Base-by-base conservation (phyloP, 2,888 invertebrate genomes). In the Heteromurus nitidus region DNA sequence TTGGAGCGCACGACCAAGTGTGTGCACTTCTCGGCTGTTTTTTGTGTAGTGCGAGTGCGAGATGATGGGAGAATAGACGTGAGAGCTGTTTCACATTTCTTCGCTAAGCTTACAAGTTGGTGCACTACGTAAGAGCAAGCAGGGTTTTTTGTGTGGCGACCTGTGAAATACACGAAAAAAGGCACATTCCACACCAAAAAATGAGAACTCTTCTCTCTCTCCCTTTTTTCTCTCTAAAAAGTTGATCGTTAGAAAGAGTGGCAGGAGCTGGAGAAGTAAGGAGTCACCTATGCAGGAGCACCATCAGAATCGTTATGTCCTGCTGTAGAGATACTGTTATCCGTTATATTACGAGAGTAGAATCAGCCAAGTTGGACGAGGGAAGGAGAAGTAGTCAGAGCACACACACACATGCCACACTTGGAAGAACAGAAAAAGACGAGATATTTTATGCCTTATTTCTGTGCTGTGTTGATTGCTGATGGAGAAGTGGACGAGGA, bases 241-340 rank as follows among this genome's bases (percentile, higher is more conserved):
- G n/a, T 11, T 13, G 7, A 50, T 50, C 50, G n/a, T 7, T n/a
- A 9, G 7, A 36, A 13, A 36, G 36, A 36, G 50, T n/a, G 3
- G n/a, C 50, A n/a, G 50, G n/a, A 50, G 7, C 24, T 24, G 22
- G 22, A 55, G 55, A 9, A 11, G 7, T 47, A 11, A 3, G 5
- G 22, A 62, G 62, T 36, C 62, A 62, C 62, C 62, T 36, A 31
- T 18, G 36, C 36, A 36, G 36, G 62, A 62, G 22, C 55, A 58
- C 55, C 42, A 70, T 58, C 58, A 70, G 42, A 70, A 58, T 70
- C 50, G 36, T 31, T 70, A 50, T 70, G 70, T 36, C 28, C 31
- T 50, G 70, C 53, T 70, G 70, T 22, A 50, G 24, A 36, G 70
- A 70, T 22, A 58, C n/a, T 70, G 30, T 55, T 70, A 58, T 70